phyloP scores from a whole-genome alignment of 2,888 invertebrate species.

The Petrolisthes manimaculis region DNA sequence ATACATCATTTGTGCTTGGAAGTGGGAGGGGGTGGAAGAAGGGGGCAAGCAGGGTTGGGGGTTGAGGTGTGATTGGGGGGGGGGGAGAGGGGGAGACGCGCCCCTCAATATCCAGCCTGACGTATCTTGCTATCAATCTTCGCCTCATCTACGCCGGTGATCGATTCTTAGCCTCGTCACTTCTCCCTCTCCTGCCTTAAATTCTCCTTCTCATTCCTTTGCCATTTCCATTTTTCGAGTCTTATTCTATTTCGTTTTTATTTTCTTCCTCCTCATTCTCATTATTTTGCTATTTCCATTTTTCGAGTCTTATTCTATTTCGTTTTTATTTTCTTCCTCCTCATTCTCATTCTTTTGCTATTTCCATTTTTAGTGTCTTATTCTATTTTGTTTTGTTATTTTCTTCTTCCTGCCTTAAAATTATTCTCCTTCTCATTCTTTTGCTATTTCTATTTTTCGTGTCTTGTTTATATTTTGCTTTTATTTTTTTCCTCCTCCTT shows the following conservation, averaged over 20 bases:
- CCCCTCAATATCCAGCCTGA: conserved; percentile 42
- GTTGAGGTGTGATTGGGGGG: no score
- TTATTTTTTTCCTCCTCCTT: background rate
- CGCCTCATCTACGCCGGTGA: conserved; percentile 27
- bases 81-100: conserved; percentile 15
- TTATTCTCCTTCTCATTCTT: background rate
- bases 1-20: no score
- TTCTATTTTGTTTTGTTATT: background rate
- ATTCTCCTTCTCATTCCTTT: background rate
- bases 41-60: no score
- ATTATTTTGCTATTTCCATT: background rate
- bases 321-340: background rate
- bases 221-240: background rate
- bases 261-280: background rate
- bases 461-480: background rate
- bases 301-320: background rate
- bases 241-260: background rate
- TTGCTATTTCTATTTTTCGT: background rate
- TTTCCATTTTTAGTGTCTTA: background rate
- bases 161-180: background rate
- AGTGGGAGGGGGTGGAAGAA: no score
- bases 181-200: background rate
- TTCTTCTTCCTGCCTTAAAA: background rate
- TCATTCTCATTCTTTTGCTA: background rate
- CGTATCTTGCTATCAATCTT: conserved; percentile 46